Conservation (phyloP, 35 echinoderm and acorn worm genomes). For the Amphiura filiformis region DNA sequence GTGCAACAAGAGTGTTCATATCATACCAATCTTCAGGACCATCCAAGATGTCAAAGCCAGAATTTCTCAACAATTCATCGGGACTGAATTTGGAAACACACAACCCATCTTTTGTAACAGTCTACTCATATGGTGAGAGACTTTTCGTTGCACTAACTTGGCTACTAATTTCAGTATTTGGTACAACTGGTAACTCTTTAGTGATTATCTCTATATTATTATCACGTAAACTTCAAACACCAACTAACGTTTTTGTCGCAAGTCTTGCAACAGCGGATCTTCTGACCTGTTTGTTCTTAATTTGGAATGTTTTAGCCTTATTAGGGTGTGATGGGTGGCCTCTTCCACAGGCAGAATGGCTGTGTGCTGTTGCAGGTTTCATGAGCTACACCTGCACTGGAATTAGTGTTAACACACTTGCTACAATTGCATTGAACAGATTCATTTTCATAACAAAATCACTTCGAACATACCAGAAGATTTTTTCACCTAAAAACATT, state of each 20-base stretch:
- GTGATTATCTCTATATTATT: constrained; percentile 36
- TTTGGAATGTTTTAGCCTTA: constrained; percentile 41
- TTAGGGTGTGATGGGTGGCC: constrained; percentile 15
- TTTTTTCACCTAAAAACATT: constrained; percentile 30
- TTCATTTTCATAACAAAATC: constrained; percentile 23
- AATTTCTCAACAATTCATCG: too few relatives aligned
- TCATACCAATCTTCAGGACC: too few relatives aligned
- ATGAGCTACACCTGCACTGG: constrained; percentile 33
- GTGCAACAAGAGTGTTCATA: too few relatives aligned
- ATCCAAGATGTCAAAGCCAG: too few relatives aligned
- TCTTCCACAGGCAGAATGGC: background rate
- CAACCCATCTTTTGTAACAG: too few relatives aligned
- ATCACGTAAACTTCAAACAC: constrained; percentile 12
- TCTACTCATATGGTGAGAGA: too few relatives aligned
- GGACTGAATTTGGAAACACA: too few relatives aligned
- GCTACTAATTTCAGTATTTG: too few relatives aligned
- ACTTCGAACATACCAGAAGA: constrained; percentile 7
- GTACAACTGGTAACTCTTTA: constrained; percentile 39
- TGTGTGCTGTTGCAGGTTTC: constrained; percentile 28
- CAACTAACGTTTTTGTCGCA: constrained; percentile 49
- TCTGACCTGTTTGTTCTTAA: constrained; percentile 29
- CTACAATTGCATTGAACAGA: constrained; percentile 50
- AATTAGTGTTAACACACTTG: constrained; percentile 49
- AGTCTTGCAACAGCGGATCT: constrained; percentile 49
- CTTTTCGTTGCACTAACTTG: too few relatives aligned